Evolutionary conservation across 2,113 vertebrate genomes (phyloP).

Genomic region (Lepisosteus osseus): DNA sequence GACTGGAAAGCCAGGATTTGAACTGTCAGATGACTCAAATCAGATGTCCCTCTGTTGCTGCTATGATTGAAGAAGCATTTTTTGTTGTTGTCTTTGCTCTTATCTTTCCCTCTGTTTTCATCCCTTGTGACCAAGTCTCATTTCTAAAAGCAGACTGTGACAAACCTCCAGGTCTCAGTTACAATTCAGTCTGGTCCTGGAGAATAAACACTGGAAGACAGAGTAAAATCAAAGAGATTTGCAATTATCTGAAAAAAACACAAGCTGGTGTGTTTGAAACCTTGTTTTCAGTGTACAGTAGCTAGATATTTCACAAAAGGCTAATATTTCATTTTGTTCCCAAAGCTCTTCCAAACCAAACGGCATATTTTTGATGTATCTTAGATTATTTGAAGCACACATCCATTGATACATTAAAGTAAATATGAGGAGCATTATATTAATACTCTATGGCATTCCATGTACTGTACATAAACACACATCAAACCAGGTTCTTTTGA

Average conservation of each 20-base stretch:
- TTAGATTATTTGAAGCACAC: background rate
- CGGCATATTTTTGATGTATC: background rate
- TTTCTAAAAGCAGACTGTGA: conserved; percentile 15
- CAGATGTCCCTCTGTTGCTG: background rate
- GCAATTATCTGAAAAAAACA: background rate
- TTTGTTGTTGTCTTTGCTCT: background rate
- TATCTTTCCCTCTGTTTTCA: background rate
- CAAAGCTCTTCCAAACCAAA: background rate
- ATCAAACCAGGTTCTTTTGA: background rate
- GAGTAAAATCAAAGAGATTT: conserved; percentile 1
- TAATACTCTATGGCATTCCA: background rate
- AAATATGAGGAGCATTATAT: background rate
- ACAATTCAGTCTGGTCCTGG: background rate
- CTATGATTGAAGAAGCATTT: background rate
- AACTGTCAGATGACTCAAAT: too few species aligned
- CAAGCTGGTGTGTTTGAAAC: background rate
- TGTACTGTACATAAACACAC: too few species aligned
- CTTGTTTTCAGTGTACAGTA: background rate
- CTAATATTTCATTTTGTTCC: background rate
- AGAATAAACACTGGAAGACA: background rate
- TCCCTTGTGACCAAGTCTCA: conserved; percentile 12
- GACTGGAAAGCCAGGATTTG: too few species aligned
- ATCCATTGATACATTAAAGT: background rate
- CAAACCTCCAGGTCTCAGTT: conserved; percentile 12
- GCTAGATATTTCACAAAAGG: background rate